Evolutionary conservation across 1,140 invertebrate genomes (phyloP), one percentile per base, ranked within the genome.

Genomic region (Drosophila saltans): DNA sequence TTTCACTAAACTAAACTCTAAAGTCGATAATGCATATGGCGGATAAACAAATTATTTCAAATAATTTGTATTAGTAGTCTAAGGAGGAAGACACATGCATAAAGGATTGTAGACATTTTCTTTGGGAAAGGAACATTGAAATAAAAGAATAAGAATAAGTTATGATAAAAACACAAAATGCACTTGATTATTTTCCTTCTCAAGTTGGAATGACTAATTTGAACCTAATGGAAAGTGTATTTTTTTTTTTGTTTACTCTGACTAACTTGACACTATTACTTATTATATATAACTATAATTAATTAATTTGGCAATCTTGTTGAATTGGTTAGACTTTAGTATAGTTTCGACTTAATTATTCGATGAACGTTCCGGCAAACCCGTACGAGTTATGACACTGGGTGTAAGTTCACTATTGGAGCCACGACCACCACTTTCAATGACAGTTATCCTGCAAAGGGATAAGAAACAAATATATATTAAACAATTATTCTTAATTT

Each of bases 361-460:
- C 81, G 91, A 90, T 61, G 91, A 80, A 36, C 91, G 78, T 58
- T 92, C 91, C 24, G 91, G 88, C 62, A 91, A 60, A 11, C 91
- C 91, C 55, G 91, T 92, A 56, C 91, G 83, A n/a, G 91, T 92
- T 48, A 92, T 92, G 2, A 92, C 91, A 58, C 90, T 92, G 5
- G 91, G 90, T 16, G 90, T 79, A 39, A 92, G 80, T 55, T 92
- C 91, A 30, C 75, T 83, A 41, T 84, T 92, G 39, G 80, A 66
- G 9, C 77, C 72, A 6, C 91, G 77, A 28, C 77, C 74, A 59
- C 66, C 78, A 59, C 66, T 79, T 68, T 92, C 91, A 43, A 92
- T 91, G 57, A 85, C 69, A 65, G 91, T 80, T 7, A 92, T 89
- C 40, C 91, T 92, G 16, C 16, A 58, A 40, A 28, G 28, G 43